These are phyloP conservation scores for Cistogaster globosa DNA, from an alignment of 2,888 invertebrate species.

Conservation along the genomic window DNA sequence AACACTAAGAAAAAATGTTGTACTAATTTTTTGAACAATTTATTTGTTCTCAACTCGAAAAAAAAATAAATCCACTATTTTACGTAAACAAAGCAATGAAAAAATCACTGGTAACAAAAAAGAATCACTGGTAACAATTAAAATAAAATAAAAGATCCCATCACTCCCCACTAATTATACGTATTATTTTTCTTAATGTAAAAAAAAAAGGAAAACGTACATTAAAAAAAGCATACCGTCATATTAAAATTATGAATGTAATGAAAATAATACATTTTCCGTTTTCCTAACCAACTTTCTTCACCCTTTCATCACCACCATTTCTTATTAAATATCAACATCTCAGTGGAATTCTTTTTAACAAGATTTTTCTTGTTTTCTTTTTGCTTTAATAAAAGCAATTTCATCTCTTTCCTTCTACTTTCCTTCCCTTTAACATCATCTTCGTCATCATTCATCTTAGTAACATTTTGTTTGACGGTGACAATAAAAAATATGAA, in stretches of 20 bases:
- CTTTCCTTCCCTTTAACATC: background rate
- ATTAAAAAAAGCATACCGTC: conserved; percentile 29
- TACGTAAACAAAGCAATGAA: background rate
- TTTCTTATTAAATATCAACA: background rate
- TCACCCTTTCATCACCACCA: background rate
- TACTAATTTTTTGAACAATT: too few species aligned
- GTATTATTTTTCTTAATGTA: conserved; percentile 35
- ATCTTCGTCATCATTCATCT: conserved; percentile 46
- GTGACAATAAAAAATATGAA: conserved; percentile 25
- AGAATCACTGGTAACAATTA: background rate
- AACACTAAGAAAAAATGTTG: too few species aligned
- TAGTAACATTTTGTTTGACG: conserved; percentile 49
- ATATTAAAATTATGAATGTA: conserved; percentile 47
- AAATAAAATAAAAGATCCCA: background rate
- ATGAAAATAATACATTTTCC: conserved; percentile 57
- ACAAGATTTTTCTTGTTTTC: conserved; percentile 57
- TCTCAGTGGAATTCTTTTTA: conserved; percentile 66
- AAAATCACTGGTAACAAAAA: background rate
- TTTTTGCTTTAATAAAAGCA: conserved; percentile 34
- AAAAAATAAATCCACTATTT: background rate
- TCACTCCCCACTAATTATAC: conserved; percentile 36
- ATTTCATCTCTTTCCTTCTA: conserved; percentile 6
- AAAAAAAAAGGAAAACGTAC: conserved; percentile 8
- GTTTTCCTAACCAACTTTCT: conserved; percentile 32
- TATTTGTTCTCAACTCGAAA: too few species aligned